Base-by-base conservation (phyloP, 2,113 vertebrate genomes). In the Leiothrix lutea region DNA sequence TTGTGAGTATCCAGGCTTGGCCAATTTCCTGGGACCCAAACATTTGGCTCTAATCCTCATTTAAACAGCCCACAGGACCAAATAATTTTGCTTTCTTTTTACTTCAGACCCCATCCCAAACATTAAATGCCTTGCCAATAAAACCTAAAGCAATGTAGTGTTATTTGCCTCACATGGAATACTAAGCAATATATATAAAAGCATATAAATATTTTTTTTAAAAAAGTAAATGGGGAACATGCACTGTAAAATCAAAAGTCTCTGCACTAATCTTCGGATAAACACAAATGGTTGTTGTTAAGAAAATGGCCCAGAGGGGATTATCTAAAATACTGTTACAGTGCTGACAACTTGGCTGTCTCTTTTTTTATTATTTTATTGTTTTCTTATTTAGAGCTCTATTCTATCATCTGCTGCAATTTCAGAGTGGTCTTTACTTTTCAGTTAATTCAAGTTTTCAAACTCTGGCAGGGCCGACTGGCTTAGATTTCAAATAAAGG, bases 251-350 rank as follows among this genome's bases (percentile, higher is more conserved):
- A 92, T 94, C 80, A 86, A 92, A 96, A 92, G 80, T 71, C 61
- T 86, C 90, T 74, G 60, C 62, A 36, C 89, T 93, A 83, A 94
- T 93, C 86, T 92, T 91, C 3, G 0, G 74, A 96, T 91, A 96
- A 92, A 95, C 91, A 95, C 91, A 96, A 96, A 88, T 94, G 94
- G 91, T 94, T 94, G 89, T 67, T 86, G 87, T 88, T 94, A 95
- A 80, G 83, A 92, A 88, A 94, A 85, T 23, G 74, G 79, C 66
- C 93, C 75, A 93, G 77, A 90, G 90, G 77, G 88, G 72, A 92
- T 94, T 92, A 93, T 81, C 86, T 81, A 38, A 86, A 94, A 94
- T 57, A 88, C 78, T 84, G 74, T 77, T 92, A 70, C 44, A 69
- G 42, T 88, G 89, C 92, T 94, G 94, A 96, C 90, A 96, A 94